Evolutionary conservation across 2,113 vertebrate genomes (phyloP).

Genomic region (Pao palembangensis): DNA sequence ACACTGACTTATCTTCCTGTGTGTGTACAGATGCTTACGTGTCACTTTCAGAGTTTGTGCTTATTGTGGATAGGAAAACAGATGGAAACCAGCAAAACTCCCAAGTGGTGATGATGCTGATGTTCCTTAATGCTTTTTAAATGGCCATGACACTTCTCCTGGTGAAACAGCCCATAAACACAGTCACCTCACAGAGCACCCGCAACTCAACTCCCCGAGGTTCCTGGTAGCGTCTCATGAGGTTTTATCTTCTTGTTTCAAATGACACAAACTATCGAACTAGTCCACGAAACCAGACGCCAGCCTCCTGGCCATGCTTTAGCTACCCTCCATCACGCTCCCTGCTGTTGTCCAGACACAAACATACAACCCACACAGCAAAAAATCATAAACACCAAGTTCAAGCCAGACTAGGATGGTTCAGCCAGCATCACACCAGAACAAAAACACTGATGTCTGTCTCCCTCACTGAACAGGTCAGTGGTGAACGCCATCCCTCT

Average conservation of each 20-base stretch:
- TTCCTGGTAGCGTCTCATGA: constrained; percentile 15
- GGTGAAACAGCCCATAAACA: constrained; percentile 7
- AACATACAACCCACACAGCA: constrained; percentile 54
- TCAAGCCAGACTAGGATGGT: constrained; percentile 38
- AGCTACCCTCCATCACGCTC: constrained; percentile 54
- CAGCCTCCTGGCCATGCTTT: constrained; percentile 45
- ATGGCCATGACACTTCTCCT: constrained; percentile 34
- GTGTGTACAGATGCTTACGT: constrained; percentile 24
- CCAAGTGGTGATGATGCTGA: too few species aligned
- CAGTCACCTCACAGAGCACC: constrained; percentile 12
- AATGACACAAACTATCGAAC: constrained; percentile 52
- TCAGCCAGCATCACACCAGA: constrained; percentile 24
- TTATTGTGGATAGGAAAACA: constrained; percentile 24
- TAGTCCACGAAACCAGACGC: constrained; percentile 44
- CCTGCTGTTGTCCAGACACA: constrained; percentile 56
- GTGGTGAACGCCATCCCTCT: constrained; percentile 15
- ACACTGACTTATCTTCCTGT: constrained; percentile 11
- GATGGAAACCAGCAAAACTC: too few species aligned
- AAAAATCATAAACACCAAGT: constrained; percentile 45
- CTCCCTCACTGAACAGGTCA: constrained; percentile 13
- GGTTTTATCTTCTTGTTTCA: constrained; percentile 22
- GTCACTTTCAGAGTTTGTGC: constrained; percentile 43
- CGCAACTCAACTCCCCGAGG: constrained; percentile 1
- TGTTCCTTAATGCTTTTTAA: constrained; percentile 34
- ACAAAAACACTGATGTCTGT: constrained; percentile 41